Evolutionary conservation across 2,113 vertebrate genomes (phyloP), one percentile per base, ranked within the genome.

Genomic region (Phocoena phocoena): DNA sequence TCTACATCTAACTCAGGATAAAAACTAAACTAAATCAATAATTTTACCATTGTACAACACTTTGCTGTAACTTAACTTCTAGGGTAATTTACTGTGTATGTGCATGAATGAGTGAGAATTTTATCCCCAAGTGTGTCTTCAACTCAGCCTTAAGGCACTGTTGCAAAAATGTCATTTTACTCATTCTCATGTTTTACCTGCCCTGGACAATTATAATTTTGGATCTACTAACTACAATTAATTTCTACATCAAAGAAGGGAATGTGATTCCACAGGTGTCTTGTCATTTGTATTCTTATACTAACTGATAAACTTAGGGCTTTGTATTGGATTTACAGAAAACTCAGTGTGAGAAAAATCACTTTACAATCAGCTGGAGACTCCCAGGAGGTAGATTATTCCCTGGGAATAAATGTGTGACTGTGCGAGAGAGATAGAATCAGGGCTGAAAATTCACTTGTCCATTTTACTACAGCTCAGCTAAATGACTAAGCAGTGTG

Each of bases 1-100:
- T 96, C 65, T 53, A 76, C 90, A 90, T 96, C 95, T 98, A 96
- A 96, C 88, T 93, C 87, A 90, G 74, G 79, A 95, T 97, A 96
- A 97, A 96, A 95, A 74, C 95, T 89, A 95, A 97, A 74, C 80
- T 88, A 92, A 96, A 97, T 98, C 97, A 97, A 96, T 98, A 70
- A 83, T 88, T 79, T 97, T 92, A 89, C 83, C 95, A 95, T 97
- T 95, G 87, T 96, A 92, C 79, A 96, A 96, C 83, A 95, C 84
- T 90, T 96, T 92, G 83, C 74, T 96, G 68, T 97, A 95, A 97
- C 97, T 97, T 97, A 85, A 85, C 58, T 95, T 93, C 60, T 62
- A 95, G 50, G 65, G 21, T 93, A 93, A 96, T 96, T 98, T 95
- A 96, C 80, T 96, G 87, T 85, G 68, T 89, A 63, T 96, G 79